Conservation (phyloP, 2,113 vertebrate species). For the Myrmophylax atrothorax region DNA sequence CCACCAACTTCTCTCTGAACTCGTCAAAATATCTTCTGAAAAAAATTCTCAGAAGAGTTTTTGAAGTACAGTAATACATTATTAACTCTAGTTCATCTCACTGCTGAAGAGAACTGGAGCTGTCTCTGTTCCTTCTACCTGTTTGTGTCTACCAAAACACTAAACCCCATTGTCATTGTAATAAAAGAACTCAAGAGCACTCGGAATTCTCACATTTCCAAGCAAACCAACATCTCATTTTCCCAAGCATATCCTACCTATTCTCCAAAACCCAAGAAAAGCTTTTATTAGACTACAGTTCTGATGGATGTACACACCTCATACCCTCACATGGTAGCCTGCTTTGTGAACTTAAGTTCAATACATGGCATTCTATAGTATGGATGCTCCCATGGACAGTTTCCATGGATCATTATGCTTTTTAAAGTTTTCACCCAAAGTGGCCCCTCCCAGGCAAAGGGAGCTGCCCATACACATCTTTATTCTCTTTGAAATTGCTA, state of each 20-base stretch:
- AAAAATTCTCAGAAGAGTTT: slow-evolving; percentile 65
- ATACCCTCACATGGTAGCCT: neutral
- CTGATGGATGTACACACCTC: neutral
- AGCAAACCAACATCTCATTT: neutral
- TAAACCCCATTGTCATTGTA: neutral
- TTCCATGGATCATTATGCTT: neutral
- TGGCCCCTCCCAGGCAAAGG: neutral
- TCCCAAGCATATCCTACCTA: neutral
- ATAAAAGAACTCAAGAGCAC: neutral
- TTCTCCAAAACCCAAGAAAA: neutral
- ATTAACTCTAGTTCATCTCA: slow-evolving; percentile 20
- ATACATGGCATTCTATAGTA: neutral
- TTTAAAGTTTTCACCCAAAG: neutral
- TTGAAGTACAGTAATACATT: slow-evolving; percentile 30
- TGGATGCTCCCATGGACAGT: neutral
- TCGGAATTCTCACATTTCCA: neutral
- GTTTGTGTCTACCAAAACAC: slow-evolving; percentile 5
- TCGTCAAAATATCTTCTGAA: slow-evolving; percentile 73
- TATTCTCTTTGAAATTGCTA: neutral
- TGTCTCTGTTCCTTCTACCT: neutral
- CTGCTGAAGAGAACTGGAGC: neutral
- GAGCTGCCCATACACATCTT: neutral
- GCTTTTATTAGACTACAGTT: neutral
- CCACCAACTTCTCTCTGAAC: slow-evolving; percentile 45
- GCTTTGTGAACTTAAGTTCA: neutral